phyloP scores from a whole-genome alignment of 2,797 vertebrate species.

The Taenioides sp. region DNA sequence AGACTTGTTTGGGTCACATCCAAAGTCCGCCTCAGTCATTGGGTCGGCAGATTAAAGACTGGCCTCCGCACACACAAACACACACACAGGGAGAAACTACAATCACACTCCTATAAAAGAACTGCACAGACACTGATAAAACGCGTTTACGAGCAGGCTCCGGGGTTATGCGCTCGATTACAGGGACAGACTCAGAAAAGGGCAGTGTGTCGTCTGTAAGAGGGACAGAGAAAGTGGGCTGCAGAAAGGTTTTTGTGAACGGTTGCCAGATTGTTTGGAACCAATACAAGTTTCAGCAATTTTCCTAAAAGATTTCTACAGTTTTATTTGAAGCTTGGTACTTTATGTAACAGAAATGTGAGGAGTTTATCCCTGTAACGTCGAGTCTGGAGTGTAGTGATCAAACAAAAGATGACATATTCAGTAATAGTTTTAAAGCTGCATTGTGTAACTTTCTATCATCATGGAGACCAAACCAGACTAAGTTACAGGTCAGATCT shows the following conservation, averaged over 20 bases:
- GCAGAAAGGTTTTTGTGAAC: background rate
- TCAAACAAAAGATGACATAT: too few relatives aligned
- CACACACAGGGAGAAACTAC: background rate
- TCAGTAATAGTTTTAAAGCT: too few relatives aligned
- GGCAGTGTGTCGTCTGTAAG: background rate
- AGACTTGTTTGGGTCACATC: conserved; percentile 62
- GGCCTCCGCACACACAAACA: conserved; percentile 45
- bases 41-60: conserved; percentile 74
- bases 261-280: background rate
- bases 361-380: background rate
- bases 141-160: background rate
- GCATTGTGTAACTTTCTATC: too few relatives aligned
- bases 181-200: background rate
- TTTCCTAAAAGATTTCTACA: background rate
- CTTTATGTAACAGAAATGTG: background rate
- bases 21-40: conserved; percentile 74
- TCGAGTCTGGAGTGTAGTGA: too few relatives aligned
- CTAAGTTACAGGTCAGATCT: too few relatives aligned
- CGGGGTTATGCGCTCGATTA: background rate
- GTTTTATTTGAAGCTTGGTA: background rate
- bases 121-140: conserved; percentile 1
- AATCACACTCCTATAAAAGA: conserved; percentile 1
- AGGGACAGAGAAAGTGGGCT: background rate
- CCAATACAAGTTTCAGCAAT: background rate
- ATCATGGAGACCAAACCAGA: too few relatives aligned